A percentile compares a stretch with the other conserved stretches of the same genome.
These are phyloP conservation scores for Zoroaster sp. DNA, from an alignment of 53 echinoderm and acorn worm genomes.

Conservation along the genomic window DNA sequence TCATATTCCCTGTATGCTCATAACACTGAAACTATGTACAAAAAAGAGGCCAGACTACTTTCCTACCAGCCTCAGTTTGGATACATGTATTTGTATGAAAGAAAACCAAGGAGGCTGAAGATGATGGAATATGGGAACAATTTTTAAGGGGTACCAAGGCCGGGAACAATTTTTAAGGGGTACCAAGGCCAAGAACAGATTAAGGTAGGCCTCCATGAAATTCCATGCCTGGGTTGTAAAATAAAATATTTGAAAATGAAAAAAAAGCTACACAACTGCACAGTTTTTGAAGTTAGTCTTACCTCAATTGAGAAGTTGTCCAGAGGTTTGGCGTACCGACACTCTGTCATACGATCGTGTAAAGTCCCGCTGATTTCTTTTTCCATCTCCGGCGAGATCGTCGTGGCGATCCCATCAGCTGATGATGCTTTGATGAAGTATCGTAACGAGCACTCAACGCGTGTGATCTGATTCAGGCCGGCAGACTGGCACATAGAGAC, in stretches of 20 bases:
- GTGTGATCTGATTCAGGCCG: slow-evolving; percentile 71
- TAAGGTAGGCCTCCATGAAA: too few relatives aligned
- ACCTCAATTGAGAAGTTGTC: slow-evolving; percentile 77
- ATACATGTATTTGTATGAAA: too few relatives aligned
- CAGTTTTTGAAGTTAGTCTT: neutral
- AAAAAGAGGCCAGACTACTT: too few relatives aligned
- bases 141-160: too few relatives aligned
- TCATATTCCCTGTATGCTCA: too few relatives aligned
- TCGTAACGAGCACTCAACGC: slow-evolving; percentile 82
- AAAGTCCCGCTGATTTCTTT: slow-evolving; percentile 59
- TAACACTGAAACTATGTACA: too few relatives aligned
- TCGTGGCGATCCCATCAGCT: slow-evolving; percentile 22
- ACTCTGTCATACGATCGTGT: slow-evolving; percentile 97
- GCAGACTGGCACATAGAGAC: slow-evolving; percentile 97
- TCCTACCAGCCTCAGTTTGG: too few relatives aligned
- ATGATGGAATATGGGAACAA: too few relatives aligned
- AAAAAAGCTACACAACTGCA: neutral
- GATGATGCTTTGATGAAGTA: slow-evolving; percentile 54
- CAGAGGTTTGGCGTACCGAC: slow-evolving; percentile 77
- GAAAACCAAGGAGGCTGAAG: too few relatives aligned
- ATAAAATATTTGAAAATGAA: neutral
- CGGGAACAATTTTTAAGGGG: too few relatives aligned
- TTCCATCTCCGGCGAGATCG: slow-evolving; percentile 52
- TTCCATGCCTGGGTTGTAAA: too few relatives aligned
- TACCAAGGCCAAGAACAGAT: too few relatives aligned